Evolutionary conservation across 1,140 invertebrate species (phyloP).

Genomic region (Anastrepha obliqua): DNA sequence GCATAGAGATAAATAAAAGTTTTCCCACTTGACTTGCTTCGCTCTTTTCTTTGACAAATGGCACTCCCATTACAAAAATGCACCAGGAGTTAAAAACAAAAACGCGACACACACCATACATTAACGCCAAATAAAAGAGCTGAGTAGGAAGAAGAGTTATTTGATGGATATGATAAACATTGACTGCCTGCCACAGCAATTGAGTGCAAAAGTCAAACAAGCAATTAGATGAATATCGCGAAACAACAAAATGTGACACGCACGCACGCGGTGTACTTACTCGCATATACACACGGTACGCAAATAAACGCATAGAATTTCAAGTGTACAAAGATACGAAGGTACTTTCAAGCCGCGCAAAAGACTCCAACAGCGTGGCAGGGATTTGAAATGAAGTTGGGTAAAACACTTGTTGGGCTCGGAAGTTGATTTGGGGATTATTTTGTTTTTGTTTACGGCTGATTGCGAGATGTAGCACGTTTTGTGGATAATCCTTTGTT

Average conservation of each 20-base stretch:
- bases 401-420: background rate
- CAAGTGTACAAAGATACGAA: background rate
- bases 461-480: background rate
- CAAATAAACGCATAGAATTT: no score
- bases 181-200: no score
- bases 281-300: no score
- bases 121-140: no score
- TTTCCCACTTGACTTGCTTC: no score
- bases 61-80: no score
- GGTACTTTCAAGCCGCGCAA: background rate
- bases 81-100: no score
- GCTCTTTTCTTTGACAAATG: no score
- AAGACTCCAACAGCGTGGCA: background rate
- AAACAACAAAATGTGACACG: conserved; percentile 16
- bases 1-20: no score
- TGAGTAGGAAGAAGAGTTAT: no score
- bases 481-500: background rate
- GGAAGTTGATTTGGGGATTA: background rate
- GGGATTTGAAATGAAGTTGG: background rate
- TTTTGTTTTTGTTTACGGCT: background rate
- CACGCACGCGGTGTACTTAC: background rate
- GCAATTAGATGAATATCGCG: conserved; percentile 44
- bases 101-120: no score
- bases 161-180: background rate
- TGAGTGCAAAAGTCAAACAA: conserved; percentile 40